phyloP scores from a whole-genome alignment of 2,113 vertebrate species.

The Fukomys damarensis region DNA sequence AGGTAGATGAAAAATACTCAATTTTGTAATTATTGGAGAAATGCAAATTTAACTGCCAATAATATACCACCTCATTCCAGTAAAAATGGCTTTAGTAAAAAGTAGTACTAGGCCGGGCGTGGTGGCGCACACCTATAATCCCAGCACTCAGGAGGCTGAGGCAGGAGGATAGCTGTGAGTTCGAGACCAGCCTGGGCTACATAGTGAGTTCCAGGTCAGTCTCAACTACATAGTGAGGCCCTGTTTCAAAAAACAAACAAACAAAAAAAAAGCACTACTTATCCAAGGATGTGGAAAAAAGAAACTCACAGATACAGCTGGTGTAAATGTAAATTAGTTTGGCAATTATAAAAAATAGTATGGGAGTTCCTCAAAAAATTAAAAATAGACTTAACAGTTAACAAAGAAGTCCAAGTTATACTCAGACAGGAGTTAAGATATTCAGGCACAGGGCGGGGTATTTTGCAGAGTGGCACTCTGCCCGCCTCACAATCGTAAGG shows the following conservation, averaged over 20 bases:
- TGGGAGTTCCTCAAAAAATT: not conserved
- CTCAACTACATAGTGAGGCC: too few relatives aligned
- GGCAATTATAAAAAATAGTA: not conserved
- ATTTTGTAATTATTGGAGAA: not conserved
- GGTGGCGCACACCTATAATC: too few relatives aligned
- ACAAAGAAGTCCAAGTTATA: not conserved
- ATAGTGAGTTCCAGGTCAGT: too few relatives aligned
- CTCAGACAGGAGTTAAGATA: not conserved
- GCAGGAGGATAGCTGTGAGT: too few relatives aligned
- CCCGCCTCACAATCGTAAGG: too few relatives aligned
- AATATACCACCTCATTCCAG: not conserved
- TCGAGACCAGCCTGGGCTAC: too few relatives aligned
- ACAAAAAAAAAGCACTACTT: not conserved
- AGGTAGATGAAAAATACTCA: not conserved
- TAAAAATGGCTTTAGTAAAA: not conserved
- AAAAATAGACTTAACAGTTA: not conserved
- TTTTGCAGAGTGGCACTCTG: too few relatives aligned
- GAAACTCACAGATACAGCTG: not conserved
- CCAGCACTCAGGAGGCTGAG: too few relatives aligned
- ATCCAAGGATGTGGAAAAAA: not conserved
- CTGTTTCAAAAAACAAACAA: too few relatives aligned
- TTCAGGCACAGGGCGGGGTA: too few relatives aligned
- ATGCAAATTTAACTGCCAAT: not conserved
- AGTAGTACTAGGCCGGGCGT: too few relatives aligned
- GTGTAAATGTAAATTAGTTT: not conserved